These are phyloP conservation scores for Drosophila cracens DNA, from an alignment of 2,888 invertebrate genomes.

Conservation along the genomic window DNA sequence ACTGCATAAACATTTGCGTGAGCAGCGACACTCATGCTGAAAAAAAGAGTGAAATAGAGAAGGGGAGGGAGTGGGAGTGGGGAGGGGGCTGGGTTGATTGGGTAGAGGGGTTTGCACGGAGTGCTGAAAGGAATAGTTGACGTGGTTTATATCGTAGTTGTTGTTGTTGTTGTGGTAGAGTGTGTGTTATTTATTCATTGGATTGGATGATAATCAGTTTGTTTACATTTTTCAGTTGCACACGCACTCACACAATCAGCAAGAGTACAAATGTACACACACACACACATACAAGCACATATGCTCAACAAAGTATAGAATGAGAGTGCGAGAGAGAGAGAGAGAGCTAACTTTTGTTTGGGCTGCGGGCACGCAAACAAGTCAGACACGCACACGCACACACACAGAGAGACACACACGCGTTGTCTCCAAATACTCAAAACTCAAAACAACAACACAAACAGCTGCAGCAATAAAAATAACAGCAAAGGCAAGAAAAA, in stretches of 20 bases:
- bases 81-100: conserved; percentile 2
- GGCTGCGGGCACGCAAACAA: conserved; percentile 72
- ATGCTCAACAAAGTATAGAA: conserved; percentile 11
- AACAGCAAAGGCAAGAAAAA: conserved; percentile 49
- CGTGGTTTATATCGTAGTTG: conserved; percentile 35
- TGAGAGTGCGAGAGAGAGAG: conserved; percentile 19
- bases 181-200: conserved; percentile 82
- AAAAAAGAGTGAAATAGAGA: conserved; percentile 1
- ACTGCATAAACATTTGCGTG: conserved; percentile 66
- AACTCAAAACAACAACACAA: conserved; percentile 63
- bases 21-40: conserved; percentile 19
- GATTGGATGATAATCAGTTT: conserved; percentile 84
- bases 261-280: conserved; percentile 12
- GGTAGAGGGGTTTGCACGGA: conserved; percentile 17
- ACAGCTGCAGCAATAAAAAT: conserved; percentile 73
- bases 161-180: conserved; percentile 21
- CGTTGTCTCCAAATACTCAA: conserved; percentile 53
- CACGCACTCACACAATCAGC: conserved; percentile 40
- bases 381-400: conserved; percentile 46
- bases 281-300: conserved; percentile 2
- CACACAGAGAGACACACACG: conserved; percentile 16
- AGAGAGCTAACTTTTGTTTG: conserved; percentile 38
- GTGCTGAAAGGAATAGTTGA: conserved; percentile 60
- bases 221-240: conserved; percentile 83
- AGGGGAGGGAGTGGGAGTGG: conserved; percentile 22